These are phyloP conservation scores for Trachurus trachurus DNA, from an alignment of 2,797 vertebrate species.

Conservation along the genomic window DNA sequence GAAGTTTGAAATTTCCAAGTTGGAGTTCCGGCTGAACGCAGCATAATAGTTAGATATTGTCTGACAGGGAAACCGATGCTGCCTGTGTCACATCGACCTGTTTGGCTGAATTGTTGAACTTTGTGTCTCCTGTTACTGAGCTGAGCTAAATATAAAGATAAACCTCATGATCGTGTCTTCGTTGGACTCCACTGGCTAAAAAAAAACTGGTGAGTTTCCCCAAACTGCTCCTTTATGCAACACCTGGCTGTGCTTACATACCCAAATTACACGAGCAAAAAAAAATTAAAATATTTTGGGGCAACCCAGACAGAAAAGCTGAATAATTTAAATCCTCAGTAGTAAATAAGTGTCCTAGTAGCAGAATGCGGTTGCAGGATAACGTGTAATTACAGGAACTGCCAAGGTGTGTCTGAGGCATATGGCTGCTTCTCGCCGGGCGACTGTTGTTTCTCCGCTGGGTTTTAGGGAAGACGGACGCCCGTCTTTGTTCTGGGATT, in stretches of 20 bases:
- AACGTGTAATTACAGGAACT: constrained; percentile 64
- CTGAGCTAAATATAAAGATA: too few relatives aligned
- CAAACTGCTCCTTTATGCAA: background rate
- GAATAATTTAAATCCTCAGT: constrained; percentile 47
- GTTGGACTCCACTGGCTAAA: too few relatives aligned
- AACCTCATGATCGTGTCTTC: too few relatives aligned
- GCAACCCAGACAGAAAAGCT: constrained; percentile 26
- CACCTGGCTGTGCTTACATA: background rate
- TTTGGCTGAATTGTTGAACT: too few relatives aligned
- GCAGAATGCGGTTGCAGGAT: constrained; percentile 52
- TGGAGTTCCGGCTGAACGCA: too few relatives aligned
- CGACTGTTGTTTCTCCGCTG: constrained; percentile 50
- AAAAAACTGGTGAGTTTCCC: background rate
- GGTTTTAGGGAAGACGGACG: constrained; percentile 61
- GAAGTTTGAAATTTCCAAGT: too few relatives aligned
- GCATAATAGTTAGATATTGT: too few relatives aligned
- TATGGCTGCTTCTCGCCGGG: constrained; percentile 44
- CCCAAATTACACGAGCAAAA: background rate
- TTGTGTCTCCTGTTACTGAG: too few relatives aligned
- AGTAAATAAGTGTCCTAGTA: constrained; percentile 42
- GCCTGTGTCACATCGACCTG: too few relatives aligned
- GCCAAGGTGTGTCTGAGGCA: constrained; percentile 68
- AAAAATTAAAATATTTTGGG: background rate
- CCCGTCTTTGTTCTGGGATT: constrained; percentile 67
- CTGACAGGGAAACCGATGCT: too few relatives aligned